A percentile compares a stretch with the other conserved stretches of the same genome.
Evolutionary conservation across 2,888 invertebrate species (phyloP).

Genomic region (Timema cristinae): DNA sequence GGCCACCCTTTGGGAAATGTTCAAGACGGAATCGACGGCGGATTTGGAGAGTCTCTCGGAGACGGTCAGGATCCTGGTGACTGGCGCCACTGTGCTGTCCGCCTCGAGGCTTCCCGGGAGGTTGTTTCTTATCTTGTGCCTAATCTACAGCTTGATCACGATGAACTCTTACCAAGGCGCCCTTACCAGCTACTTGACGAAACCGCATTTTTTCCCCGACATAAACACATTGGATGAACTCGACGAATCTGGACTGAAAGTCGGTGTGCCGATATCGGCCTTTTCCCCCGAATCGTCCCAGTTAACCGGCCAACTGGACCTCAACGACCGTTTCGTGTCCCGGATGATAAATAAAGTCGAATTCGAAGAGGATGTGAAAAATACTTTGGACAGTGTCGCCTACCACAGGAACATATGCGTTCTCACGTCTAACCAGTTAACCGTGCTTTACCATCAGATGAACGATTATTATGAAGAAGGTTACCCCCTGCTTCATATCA

Average conservation of each 20-base stretch:
- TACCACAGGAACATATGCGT: not conserved
- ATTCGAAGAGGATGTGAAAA: not conserved
- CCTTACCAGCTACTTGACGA: not conserved
- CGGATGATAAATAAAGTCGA: no score
- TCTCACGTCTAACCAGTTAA: not conserved
- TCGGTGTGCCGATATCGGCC: not conserved
- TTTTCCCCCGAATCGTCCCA: not conserved
- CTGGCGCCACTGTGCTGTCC: not conserved
- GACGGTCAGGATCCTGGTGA: not conserved
- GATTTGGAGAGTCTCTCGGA: not conserved
- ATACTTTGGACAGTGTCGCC: not conserved
- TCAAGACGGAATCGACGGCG: not conserved
- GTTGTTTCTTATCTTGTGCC: not conserved
- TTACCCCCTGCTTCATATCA: not conserved
- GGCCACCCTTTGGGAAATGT: conserved; percentile 1
- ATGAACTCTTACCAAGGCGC: conserved; percentile 11
- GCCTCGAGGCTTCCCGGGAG: not conserved
- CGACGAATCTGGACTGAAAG: not conserved
- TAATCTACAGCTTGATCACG: not conserved
- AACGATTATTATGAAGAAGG: not conserved
- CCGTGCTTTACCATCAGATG: not conserved
- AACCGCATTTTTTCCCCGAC: not conserved
- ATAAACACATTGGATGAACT: not conserved
- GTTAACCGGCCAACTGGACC: not conserved
- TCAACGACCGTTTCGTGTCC: not conserved